Base-by-base conservation (phyloP, 1,140 invertebrate species). In the Aphelenchoides avenae region DNA sequence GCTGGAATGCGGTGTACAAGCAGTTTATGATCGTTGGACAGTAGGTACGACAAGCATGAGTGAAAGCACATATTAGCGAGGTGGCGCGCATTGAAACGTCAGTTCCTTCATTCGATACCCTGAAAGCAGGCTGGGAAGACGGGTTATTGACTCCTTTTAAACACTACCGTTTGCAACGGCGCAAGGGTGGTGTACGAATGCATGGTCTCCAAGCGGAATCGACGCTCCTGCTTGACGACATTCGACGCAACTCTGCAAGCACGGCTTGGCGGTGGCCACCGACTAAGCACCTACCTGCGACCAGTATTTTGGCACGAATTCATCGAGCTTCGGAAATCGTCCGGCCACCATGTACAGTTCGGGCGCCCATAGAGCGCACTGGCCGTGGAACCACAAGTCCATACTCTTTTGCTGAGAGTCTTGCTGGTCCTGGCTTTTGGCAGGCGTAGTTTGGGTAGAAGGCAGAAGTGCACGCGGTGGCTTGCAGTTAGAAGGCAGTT, bases 181-280 rank as follows among this genome's bases (percentile, higher is more conserved):
- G 24, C 50, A 52, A 18, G 50, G 50, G 33, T 2, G 56, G 24
- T 52, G 50, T 13, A 52, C 44, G 48, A n/a, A 52, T n/a, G 49
- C 48, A n/a, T 54, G 51, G 48, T 37, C 5, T 11, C 30, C 24
- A 52, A 52, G 5, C n/a, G 50, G 51, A 1, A 52, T 24, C 6
- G 50, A 57, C 24, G 50, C 50, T 18, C 50, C 50, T 13, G 26
- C 11, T 29, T 53, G 24, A 42, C 30, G 24, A 24, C 50, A 52
- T 2, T 53, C 30, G 15, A 18, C 13, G 46, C 50, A 52, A 18
- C 56, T 52, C 50, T 52, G 2, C 51, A 52, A 52, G 18, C 24
- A 57, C n/a, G 1, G 48, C 3, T n/a, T 2, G 15, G n/a, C 26
- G 18, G 4, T 3, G 2, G n/a, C 4, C 2, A 50, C 1, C 44